Base-by-base conservation (phyloP, 1,140 invertebrate species). In the Caenorhabditis inopinata region DNA sequence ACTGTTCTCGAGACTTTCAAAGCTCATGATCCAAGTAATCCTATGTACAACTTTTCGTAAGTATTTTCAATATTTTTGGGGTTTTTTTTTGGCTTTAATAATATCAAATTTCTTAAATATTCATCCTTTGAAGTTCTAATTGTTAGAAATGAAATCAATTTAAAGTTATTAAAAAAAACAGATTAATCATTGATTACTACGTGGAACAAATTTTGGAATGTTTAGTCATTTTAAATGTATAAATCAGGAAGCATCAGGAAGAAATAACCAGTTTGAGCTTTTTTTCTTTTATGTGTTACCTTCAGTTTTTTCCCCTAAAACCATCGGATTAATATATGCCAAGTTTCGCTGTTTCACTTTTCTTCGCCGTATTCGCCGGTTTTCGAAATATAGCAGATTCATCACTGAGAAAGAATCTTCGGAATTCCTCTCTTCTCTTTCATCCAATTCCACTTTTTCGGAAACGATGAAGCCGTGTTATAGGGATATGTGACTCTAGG, bases 41-140 rank as follows among this genome's bases (percentile, higher is more conserved):
- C 85, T 23, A 87, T 47, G 18, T 86, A 86, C 74, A 87, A 87
- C 49, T 83, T 85, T 42, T 86, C 85, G 85, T 87, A 84, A 85
- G 86, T 79, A 38, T 68, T 49, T 27, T 76, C 6, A 7, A n/a
- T 76, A 14, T 25, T 25, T 47, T 58, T 6, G 47, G 47, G n/a
- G 47, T 12, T 21, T 16, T 12, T 38, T 38, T 48, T 25, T 1
- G 49, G 49, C 1, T 14, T 6, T 11, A 18, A 48, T n/a, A 16
- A 48, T 7, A n/a, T n/a, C n/a, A n/a, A n/a, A n/a, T n/a, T n/a
- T n/a, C n/a, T n/a, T n/a, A n/a, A n/a, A n/a, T n/a, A n/a, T n/a
- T n/a, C n/a, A n/a, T n/a, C n/a, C n/a, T n/a, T n/a, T n/a, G n/a
- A n/a, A n/a, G n/a, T n/a, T n/a, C n/a, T n/a, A n/a, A n/a, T n/a